Evolutionary conservation across 2,113 vertebrate species (phyloP).

Genomic region (Ursus arctos): DNA sequence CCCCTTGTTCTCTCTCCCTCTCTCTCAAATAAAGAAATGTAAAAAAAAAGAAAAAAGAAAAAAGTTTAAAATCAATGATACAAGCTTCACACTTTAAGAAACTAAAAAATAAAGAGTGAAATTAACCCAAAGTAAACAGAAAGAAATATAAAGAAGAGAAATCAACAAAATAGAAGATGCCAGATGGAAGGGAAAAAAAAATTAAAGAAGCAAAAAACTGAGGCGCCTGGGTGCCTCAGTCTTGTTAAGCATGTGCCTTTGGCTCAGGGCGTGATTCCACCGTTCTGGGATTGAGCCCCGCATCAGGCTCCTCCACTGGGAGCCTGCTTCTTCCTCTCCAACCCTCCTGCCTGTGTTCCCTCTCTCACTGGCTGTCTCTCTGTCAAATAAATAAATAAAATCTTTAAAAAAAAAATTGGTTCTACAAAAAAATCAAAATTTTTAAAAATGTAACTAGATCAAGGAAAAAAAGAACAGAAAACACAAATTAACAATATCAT

Average conservation of each 20-base stretch:
- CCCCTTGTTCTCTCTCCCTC: background rate
- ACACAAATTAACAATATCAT: background rate
- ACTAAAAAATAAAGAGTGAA: background rate
- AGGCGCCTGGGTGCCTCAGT: too few species aligned
- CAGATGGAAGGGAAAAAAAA: background rate
- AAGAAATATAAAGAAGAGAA: constrained; percentile 18
- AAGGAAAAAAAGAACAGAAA: background rate
- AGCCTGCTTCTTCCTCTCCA: too few species aligned
- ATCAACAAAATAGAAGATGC: background rate
- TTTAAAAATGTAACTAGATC: background rate
- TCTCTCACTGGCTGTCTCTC: too few species aligned
- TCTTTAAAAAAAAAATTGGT: background rate
- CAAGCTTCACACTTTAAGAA: background rate
- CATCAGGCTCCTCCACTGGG: too few species aligned
- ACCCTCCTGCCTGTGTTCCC: too few species aligned
- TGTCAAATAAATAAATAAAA: too few species aligned
- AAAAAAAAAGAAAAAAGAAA: background rate
- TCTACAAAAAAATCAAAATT: background rate
- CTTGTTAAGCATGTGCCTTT: too few species aligned
- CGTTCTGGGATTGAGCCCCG: too few species aligned
- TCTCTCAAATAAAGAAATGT: background rate
- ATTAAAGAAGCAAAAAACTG: background rate
- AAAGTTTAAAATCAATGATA: background rate
- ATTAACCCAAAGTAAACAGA: background rate
- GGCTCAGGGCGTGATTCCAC: too few species aligned